Percentiles rank a stretch among this genome's conserved stretches.
These are phyloP conservation scores for Cheilosia urbana DNA, from an alignment of 2,888 invertebrate species.

Conservation along the genomic window DNA sequence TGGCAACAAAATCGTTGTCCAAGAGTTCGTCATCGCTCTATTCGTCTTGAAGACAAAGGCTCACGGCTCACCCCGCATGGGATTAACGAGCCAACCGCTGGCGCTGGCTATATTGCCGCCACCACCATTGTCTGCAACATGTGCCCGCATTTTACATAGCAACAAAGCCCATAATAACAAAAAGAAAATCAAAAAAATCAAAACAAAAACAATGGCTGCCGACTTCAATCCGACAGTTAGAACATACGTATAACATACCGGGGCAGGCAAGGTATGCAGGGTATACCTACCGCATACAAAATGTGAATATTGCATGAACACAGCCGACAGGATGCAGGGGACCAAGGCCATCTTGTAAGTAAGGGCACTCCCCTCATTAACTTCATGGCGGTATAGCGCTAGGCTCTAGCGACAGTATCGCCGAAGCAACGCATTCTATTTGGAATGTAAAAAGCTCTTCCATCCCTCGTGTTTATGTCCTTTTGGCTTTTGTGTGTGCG, in stretches of 20 bases:
- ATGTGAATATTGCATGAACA: background rate
- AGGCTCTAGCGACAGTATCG: background rate
- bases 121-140: slow-evolving; percentile 59
- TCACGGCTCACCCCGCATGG: slow-evolving; percentile 14
- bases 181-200: background rate
- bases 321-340: background rate
- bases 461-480: slow-evolving; percentile 5
- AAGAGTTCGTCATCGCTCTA: background rate
- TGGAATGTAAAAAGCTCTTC: slow-evolving; percentile 34
- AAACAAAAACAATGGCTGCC: slow-evolving; percentile 27
- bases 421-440: slow-evolving; percentile 23
- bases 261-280: background rate
- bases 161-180: slow-evolving; percentile 30
- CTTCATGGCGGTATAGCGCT: slow-evolving; percentile 6
- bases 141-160: slow-evolving; percentile 44
- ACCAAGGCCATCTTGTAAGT: background rate
- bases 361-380: slow-evolving; percentile 14
- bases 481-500: slow-evolving; percentile 10
- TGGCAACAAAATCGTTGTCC: slow-evolving; percentile 66
- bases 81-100: slow-evolving; percentile 37
- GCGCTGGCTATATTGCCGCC: background rate
- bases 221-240: slow-evolving; percentile 38
- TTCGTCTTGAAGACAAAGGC: slow-evolving; percentile 35
- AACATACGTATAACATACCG: slow-evolving; percentile 12
- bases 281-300: background rate